Conservation (phyloP, 2,113 vertebrate genomes). For the Ovibos moschatus region DNA sequence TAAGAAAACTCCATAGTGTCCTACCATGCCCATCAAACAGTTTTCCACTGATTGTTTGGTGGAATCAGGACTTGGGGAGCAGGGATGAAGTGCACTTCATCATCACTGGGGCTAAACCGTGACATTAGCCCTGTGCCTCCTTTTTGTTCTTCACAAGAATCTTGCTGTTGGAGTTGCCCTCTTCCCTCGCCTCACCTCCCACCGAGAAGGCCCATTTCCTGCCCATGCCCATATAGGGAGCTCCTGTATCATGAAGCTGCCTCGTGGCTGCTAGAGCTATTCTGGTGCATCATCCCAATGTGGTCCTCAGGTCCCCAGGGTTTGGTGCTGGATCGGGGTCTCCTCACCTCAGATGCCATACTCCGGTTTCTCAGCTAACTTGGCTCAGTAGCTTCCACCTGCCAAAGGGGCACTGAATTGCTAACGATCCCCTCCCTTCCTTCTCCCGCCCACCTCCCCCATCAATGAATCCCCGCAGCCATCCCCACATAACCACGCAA, state of each 20-base stretch:
- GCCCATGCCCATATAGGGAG: background rate
- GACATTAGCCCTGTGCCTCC: background rate
- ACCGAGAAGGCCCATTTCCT: background rate
- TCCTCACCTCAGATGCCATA: background rate
- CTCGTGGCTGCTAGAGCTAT: background rate
- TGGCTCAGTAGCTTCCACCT: background rate
- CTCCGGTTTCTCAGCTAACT: background rate
- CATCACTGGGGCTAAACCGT: background rate
- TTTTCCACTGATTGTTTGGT: background rate
- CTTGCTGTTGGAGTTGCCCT: background rate
- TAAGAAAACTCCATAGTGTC: background rate
- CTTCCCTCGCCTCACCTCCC: background rate
- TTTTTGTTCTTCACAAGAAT: background rate
- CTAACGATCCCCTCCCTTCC: background rate
- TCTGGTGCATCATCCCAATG: background rate
- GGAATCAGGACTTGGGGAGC: background rate
- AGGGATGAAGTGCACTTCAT: background rate
- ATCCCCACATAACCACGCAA: background rate
- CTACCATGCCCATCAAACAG: background rate
- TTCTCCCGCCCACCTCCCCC: background rate
- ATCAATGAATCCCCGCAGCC: background rate
- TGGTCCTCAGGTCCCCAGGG: background rate
- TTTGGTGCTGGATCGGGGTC: background rate
- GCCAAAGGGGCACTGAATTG: background rate
- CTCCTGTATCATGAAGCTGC: background rate